Evolutionary conservation across 1,140 invertebrate genomes (phyloP).

Genomic region (Drosophila bocki): DNA sequence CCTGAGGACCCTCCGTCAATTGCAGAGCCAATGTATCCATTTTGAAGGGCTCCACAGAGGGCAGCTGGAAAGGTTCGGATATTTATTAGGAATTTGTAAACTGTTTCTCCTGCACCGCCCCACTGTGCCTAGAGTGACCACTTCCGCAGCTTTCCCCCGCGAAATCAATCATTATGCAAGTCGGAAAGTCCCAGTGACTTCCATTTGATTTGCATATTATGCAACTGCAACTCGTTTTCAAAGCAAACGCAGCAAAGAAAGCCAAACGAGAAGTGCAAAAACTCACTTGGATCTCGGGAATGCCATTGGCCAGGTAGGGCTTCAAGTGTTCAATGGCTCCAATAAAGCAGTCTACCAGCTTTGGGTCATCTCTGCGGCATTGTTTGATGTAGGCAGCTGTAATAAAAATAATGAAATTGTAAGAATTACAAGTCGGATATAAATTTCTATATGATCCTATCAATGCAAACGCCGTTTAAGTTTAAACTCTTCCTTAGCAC

Average conservation of each 20-base stretch:
- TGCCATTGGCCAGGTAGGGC: slow-evolving; percentile 89
- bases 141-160: slow-evolving; percentile 30
- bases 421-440: no score
- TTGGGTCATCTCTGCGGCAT: slow-evolving; percentile 88
- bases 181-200: slow-evolving; percentile 52
- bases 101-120: not conserved
- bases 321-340: slow-evolving; percentile 88
- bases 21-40: slow-evolving; percentile 90
- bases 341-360: slow-evolving; percentile 88
- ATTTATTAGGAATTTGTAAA: not conserved
- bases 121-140: slow-evolving; percentile 24
- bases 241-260: slow-evolving; percentile 13
- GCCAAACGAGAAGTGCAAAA: slow-evolving; percentile 1
- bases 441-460: no score
- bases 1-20: slow-evolving; percentile 89
- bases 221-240: slow-evolving; percentile 65
- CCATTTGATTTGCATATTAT: slow-evolving; percentile 56
- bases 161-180: slow-evolving; percentile 49
- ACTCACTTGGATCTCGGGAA: slow-evolving; percentile 88
- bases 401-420: slow-evolving; percentile 59
- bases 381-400: slow-evolving; percentile 90
- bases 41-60: slow-evolving; percentile 89
- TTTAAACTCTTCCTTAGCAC: no score
- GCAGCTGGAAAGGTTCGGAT: slow-evolving; percentile 85
- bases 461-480: not conserved